Evolutionary conservation across 1,140 invertebrate species (phyloP), one percentile per base, ranked within the genome.

Genomic region (Drosophila biarmipes): DNA sequence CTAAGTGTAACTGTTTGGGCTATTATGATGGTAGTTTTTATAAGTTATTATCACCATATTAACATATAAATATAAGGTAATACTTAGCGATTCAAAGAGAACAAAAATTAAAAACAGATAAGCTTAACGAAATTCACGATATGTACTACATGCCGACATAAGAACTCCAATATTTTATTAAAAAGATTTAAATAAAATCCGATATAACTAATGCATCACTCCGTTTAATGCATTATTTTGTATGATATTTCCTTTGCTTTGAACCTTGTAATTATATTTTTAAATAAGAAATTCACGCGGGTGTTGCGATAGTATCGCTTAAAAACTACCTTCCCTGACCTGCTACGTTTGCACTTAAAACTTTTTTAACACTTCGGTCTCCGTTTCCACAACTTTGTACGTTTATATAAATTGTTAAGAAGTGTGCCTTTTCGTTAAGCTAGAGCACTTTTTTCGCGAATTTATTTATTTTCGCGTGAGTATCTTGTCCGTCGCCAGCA

Each of bases 401-500:
- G 35, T 42, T 40, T 24, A 17, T 17, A 34, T 17, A 45, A 31
- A 45, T 37, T 34, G 29, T 34, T 19, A 24, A 37, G 38, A n/a
- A 15, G 24, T 34, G n/a, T 0, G 0, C 6, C 17, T 38, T 1
- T 37, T 19, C 27, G 29, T 15, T 66, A n/a, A 58, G 56, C 7
- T 54, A 29, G 10, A 40, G 40, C 5, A 37, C 24, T 24, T 21
- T 3, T 43, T 8, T 11, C 6, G 29, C 2, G 35, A 48, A 78
- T 58, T 75, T 24, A 15, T 58, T 46, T 71, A 68, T 27, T 51
- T 81, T 76, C 34, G 45, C 43, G 54, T 68, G 42, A 49, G 46
- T 58, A 40, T 6, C 12, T 38, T 29, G 7, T 5, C 53, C 24
- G 53, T 24, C 53, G 27, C 35, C 27, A 62, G 14, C 42, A 48